phyloP scores from a whole-genome alignment of 2,888 invertebrate species.

The Cecidostiba fungosa region DNA sequence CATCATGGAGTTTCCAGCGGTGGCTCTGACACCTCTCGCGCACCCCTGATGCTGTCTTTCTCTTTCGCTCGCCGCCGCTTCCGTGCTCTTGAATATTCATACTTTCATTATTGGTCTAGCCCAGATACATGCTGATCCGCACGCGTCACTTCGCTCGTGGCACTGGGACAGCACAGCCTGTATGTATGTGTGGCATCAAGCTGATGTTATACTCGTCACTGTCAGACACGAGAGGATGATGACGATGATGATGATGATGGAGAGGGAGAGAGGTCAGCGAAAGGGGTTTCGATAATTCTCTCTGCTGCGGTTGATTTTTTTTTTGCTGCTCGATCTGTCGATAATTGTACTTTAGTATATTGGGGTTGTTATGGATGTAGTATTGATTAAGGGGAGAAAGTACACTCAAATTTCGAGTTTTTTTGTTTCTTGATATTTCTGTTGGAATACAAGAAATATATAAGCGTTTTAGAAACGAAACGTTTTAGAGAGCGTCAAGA shows the following conservation, averaged over 20 bases:
- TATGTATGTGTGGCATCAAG: neutral
- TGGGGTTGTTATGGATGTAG: no score
- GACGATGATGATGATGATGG: neutral
- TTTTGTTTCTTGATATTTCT: no score
- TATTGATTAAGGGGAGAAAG: no score
- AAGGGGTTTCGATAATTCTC: neutral
- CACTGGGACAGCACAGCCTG: neutral
- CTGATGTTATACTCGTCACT: neutral
- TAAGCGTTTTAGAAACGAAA: no score
- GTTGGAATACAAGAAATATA: no score
- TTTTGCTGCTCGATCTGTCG: no score
- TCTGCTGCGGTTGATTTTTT: no score
- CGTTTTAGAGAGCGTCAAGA: no score
- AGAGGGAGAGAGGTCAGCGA: neutral
- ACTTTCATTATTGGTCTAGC: slow-evolving; percentile 69
- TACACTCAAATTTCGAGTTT: no score
- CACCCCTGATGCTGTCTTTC: neutral
- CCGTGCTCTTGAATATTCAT: slow-evolving; percentile 71
- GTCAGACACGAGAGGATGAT: neutral
- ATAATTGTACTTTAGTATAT: no score
- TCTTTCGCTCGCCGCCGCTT: neutral
- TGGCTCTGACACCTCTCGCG: neutral
- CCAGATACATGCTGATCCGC: slow-evolving; percentile 65
- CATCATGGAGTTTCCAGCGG: slow-evolving; percentile 12
- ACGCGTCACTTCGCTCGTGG: slow-evolving; percentile 59